Evolutionary conservation across 2,888 invertebrate genomes (phyloP).

Genomic region (Acleris holmiana): DNA sequence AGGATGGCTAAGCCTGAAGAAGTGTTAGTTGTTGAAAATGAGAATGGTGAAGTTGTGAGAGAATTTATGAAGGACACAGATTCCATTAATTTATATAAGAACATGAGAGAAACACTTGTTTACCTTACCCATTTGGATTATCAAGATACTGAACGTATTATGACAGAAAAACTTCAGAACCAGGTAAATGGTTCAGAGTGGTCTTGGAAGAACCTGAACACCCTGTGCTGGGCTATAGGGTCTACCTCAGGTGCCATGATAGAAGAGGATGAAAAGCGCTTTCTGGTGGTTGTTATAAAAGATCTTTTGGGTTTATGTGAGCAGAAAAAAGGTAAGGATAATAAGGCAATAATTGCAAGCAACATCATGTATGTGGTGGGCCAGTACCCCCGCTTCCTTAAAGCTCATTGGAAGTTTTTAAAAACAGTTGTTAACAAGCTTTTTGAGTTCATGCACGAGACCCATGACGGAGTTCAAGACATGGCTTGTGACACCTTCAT

Average conservation of each 20-base stretch:
- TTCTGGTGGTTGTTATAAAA: constrained; percentile 99
- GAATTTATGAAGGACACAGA: constrained; percentile 99
- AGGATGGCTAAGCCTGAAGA: constrained; percentile 99
- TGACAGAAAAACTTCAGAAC: constrained; percentile 99
- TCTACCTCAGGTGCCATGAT: constrained; percentile 99
- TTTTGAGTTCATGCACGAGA: constrained; percentile 99
- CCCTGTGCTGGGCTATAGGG: constrained; percentile 99
- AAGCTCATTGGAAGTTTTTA: constrained; percentile 99
- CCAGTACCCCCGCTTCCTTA: constrained; percentile 98
- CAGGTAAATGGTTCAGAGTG: constrained; percentile 99
- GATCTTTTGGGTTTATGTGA: constrained; percentile 98
- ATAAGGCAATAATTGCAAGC: constrained; percentile 99
- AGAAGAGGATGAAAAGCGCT: constrained; percentile 99
- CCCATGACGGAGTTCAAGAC: constrained; percentile 99
- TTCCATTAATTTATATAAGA: constrained; percentile 99
- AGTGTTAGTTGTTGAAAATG: constrained; percentile 99
- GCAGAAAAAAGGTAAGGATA: constrained; percentile 99
- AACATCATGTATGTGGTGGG: constrained; percentile 99
- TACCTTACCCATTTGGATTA: constrained; percentile 99
- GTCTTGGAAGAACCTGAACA: constrained; percentile 99
- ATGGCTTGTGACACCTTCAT: constrained; percentile 99
- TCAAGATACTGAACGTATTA: constrained; percentile 98
- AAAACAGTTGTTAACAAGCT: constrained; percentile 99
- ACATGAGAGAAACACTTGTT: constrained; percentile 98
- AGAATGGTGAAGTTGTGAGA: constrained; percentile 99